Conservation (phyloP, 2,888 invertebrate genomes). For the Nesidiocoris tenuis region DNA sequence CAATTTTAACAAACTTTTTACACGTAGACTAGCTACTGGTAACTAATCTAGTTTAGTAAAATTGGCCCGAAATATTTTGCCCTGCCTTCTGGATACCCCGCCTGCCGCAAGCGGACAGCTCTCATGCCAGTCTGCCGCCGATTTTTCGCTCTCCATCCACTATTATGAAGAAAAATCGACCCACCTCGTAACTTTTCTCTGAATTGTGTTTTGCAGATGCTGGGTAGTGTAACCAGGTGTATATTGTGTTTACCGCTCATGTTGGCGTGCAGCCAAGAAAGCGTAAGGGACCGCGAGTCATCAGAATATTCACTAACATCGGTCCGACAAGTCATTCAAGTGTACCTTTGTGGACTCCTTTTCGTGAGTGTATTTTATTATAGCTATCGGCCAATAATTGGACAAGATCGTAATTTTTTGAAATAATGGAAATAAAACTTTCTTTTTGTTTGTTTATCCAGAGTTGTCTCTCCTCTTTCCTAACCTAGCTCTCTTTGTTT, state of each 20-base stretch:
- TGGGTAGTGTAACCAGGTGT: not conserved
- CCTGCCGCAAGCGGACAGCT: too few species aligned
- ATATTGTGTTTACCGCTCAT: not conserved
- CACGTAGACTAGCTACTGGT: too few species aligned
- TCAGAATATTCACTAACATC: not conserved
- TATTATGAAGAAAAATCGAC: too few species aligned
- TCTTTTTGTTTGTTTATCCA: not conserved
- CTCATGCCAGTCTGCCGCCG: too few species aligned
- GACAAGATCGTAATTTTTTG: not conserved
- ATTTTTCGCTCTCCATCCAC: too few species aligned
- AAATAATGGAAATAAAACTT: not conserved
- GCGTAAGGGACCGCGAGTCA: not conserved
- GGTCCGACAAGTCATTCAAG: conserved; percentile 36
- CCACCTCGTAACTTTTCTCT: too few species aligned
- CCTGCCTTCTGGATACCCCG: too few species aligned
- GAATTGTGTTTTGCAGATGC: too few species aligned
- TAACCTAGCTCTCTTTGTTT: too few species aligned
- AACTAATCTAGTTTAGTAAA: too few species aligned
- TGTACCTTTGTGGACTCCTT: conserved; percentile 35
- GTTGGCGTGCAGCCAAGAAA: not conserved
- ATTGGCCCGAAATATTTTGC: too few species aligned
- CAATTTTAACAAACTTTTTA: too few species aligned
- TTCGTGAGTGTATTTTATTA: conserved; percentile 31
- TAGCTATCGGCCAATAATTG: conserved; percentile 10
- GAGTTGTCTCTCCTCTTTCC: not conserved